Percentiles rank a stretch among this genome's conserved stretches.
These are phyloP conservation scores for Lithosia quadra DNA, from an alignment of 2,888 invertebrate genomes.

Conservation along the genomic window DNA sequence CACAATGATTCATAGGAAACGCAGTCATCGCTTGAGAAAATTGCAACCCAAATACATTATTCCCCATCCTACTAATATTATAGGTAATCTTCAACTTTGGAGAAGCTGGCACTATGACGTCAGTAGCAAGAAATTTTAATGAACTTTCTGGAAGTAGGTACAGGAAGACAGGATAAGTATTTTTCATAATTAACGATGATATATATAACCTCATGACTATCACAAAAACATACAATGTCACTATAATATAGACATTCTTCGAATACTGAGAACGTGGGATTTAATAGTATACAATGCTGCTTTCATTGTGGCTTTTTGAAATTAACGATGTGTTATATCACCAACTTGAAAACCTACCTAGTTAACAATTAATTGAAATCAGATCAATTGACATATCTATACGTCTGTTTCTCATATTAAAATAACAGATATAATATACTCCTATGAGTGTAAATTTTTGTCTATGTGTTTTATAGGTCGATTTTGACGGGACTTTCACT, in stretches of 20 bases:
- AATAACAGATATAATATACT: too few relatives aligned
- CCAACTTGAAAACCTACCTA: too few relatives aligned
- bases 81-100: too few relatives aligned
- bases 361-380: neutral
- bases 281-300: neutral
- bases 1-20: neutral
- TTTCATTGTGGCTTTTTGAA: neutral
- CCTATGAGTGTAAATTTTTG: too few relatives aligned
- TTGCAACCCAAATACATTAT: too few relatives aligned
- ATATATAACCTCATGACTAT: constrained; percentile 31
- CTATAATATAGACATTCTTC: constrained; percentile 27
- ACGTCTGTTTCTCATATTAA: too few relatives aligned
- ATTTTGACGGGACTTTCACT: too few relatives aligned
- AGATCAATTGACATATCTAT: neutral
- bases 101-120: neutral
- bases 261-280: neutral
- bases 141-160: neutral
- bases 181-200: constrained; percentile 23
- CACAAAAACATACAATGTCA: constrained; percentile 34
- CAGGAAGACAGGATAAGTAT: constrained; percentile 12
- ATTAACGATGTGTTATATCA: neutral
- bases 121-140: neutral
- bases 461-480: too few relatives aligned
- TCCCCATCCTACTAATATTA: too few relatives aligned
- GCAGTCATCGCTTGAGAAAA: neutral